These are phyloP conservation scores for Drosophila aff. DNA, from an alignment of 1,140 invertebrate genomes.

Conservation along the genomic window DNA sequence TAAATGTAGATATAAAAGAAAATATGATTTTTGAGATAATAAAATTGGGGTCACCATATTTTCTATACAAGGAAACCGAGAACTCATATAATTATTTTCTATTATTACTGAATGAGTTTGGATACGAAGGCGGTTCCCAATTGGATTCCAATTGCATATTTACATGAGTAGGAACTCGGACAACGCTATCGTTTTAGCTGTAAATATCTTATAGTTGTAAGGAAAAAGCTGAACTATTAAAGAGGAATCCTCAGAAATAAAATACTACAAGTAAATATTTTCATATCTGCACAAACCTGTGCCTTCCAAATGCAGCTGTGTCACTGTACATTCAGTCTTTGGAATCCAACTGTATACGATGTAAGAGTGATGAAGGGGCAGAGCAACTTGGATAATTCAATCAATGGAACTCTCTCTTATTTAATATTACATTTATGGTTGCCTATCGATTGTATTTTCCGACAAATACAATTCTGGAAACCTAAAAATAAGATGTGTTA, in stretches of 20 bases:
- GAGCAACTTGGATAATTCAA: constrained; percentile 7
- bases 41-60: too few relatives aligned
- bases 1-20: neutral
- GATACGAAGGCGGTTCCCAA: neutral
- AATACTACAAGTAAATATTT: neutral
- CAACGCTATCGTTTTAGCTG: neutral
- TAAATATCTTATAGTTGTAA: neutral
- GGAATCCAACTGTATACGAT: constrained; percentile 22
- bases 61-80: too few relatives aligned
- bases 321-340: constrained; percentile 29
- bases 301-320: constrained; percentile 12
- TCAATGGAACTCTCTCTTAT: constrained; percentile 8
- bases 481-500: neutral
- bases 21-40: neutral
- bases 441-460: neutral
- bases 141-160: neutral
- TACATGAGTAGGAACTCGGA: neutral
- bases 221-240: neutral
- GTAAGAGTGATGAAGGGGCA: neutral
- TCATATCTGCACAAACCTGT: constrained; percentile 5
- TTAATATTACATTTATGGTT: constrained; percentile 14
- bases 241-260: neutral
- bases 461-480: constrained; percentile 12
- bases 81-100: too few relatives aligned
- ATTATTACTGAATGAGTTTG: neutral